Evolutionary conservation across 2,888 invertebrate species (phyloP).

Genomic region (Pardosa pseudoannulata): DNA sequence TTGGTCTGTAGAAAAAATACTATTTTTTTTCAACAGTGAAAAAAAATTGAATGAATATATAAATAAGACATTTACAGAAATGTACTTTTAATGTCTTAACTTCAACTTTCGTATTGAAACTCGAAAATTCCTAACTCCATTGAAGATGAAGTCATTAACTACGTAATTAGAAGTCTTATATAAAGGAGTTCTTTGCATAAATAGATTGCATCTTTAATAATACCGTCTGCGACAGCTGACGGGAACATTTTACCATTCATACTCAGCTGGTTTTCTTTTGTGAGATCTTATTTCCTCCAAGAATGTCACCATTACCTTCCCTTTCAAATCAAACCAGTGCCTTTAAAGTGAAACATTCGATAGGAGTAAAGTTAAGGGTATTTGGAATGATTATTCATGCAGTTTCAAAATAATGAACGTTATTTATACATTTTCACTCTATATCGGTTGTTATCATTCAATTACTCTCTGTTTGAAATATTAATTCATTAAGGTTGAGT

Average conservation of each 20-base stretch:
- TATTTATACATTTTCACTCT: not conserved
- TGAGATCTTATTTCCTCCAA: no score
- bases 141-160: not conserved
- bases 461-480: no score
- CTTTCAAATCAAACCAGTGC: not conserved
- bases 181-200: not conserved
- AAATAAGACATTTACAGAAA: no score
- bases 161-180: not conserved
- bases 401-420: not conserved
- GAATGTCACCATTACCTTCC: not conserved
- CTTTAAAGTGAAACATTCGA: not conserved
- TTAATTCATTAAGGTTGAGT: no score
- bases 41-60: no score
- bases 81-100: no score
- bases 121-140: not conserved
- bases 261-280: not conserved
- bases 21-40: no score
- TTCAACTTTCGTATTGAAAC: not conserved
- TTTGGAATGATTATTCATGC: not conserved
- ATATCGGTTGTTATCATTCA: no score
- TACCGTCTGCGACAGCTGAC: not conserved
- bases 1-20: no score
- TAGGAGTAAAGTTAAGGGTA: not conserved
- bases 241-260: not conserved
- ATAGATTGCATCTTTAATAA: not conserved